These are phyloP conservation scores for Bombylius major DNA, from an alignment of 2,888 invertebrate species.

Conservation along the genomic window DNA sequence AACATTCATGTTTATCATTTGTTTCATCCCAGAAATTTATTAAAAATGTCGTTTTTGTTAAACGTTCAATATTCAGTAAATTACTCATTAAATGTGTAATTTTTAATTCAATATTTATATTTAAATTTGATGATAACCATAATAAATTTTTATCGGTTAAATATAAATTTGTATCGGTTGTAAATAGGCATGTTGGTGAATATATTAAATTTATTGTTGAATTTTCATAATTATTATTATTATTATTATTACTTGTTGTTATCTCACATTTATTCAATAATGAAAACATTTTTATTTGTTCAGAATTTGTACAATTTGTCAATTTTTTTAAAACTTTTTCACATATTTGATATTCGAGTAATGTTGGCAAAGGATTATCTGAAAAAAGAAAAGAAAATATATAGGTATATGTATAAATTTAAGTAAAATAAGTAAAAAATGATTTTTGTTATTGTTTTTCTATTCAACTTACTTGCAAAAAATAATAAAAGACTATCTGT, in stretches of 20 bases:
- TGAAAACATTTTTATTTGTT: conserved; percentile 35
- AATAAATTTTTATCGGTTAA: conserved; percentile 35
- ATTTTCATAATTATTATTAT: conserved; percentile 19
- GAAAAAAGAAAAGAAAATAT: conserved; percentile 4
- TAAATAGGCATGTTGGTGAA: conserved; percentile 27
- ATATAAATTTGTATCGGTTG: conserved; percentile 35
- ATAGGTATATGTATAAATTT: not conserved
- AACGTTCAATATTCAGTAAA: conserved; percentile 40
- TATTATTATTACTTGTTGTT: conserved; percentile 21
- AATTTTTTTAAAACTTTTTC: conserved; percentile 29
- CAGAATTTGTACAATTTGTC: conserved; percentile 21
- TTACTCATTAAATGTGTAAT: conserved; percentile 41
- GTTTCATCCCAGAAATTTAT: conserved; percentile 43
- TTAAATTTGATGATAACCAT: conserved; percentile 36
- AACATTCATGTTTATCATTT: conserved; percentile 37
- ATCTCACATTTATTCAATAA: conserved; percentile 36
- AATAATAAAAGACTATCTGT: conserved; percentile 41
- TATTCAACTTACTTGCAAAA: conserved; percentile 33
- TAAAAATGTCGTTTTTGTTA: conserved; percentile 21
- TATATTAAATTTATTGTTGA: not conserved
- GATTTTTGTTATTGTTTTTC: not conserved
- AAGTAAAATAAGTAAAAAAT: not conserved
- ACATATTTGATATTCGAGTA: conserved; percentile 30
- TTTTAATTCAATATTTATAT: conserved; percentile 22
- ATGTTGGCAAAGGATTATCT: conserved; percentile 36